Percentiles rank a stretch among this genome's conserved stretches.
Conservation (phyloP, 2,113 vertebrate genomes). For the Oryzias curvinotus region DNA sequence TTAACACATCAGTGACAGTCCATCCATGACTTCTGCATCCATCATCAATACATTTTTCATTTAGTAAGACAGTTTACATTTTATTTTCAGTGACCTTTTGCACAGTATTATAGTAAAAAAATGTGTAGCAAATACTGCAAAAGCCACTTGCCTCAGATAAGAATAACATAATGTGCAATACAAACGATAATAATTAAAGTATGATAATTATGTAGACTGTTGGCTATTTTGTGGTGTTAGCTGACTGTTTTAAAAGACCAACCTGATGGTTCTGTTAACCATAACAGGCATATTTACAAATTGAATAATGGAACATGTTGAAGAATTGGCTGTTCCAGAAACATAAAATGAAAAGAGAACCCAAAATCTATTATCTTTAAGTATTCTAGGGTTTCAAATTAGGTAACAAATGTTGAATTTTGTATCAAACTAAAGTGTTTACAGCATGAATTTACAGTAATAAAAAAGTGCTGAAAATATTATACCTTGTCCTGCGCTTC, state of each 20-base stretch:
- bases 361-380: slow-evolving; percentile 1
- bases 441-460: too few relatives aligned
- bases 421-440: too few relatives aligned
- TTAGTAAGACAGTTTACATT: slow-evolving; percentile 10
- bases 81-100: slow-evolving; percentile 1
- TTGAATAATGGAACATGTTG: slow-evolving; percentile 9
- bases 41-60: slow-evolving; percentile 14
- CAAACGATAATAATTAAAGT: slow-evolving; percentile 8
- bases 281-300: slow-evolving; percentile 26
- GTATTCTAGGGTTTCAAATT: neutral
- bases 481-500: neutral
- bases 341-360: neutral
- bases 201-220: slow-evolving; percentile 10
- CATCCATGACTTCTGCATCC: slow-evolving; percentile 3
- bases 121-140: slow-evolving; percentile 22
- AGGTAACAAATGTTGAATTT: neutral
- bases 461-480: neutral
- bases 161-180: slow-evolving; percentile 22
- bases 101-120: slow-evolving; percentile 7
- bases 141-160: slow-evolving; percentile 3
- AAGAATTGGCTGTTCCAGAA: slow-evolving; percentile 12
- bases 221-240: slow-evolving; percentile 7
- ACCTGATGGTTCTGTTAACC: slow-evolving; percentile 1
- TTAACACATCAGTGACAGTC: slow-evolving; percentile 29
- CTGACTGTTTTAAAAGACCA: slow-evolving; percentile 7